Base-by-base conservation (phyloP, 1,140 invertebrate species). In the Notospermus geniculatus region DNA sequence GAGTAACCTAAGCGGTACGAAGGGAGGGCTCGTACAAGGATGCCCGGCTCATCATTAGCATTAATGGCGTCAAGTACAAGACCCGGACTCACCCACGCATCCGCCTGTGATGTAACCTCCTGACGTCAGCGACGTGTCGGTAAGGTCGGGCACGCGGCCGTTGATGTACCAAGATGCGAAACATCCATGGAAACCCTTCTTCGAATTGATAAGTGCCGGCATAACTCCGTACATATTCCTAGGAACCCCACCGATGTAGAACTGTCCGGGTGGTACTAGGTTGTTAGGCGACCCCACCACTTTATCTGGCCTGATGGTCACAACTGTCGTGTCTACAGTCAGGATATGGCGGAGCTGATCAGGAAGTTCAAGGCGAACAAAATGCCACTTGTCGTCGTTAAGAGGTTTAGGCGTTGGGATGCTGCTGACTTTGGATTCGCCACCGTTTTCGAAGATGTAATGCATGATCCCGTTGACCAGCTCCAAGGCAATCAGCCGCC, bases 331-430 rank as follows among this genome's bases (percentile, higher is more conserved):
- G 22, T 59, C 53, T 5, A 55, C 63, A 17, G n/a, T 19, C 9
- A 1, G 5, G 23, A 62, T 46, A 15, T 58, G 39, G 29, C 74
- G 71, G 68, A 88, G 87, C 76, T 88, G 87, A 74, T 97, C 94
- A 43, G 89, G 86, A 73, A 95, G 97, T 2, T 85, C 82, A 1
- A 98, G 85, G 58, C 88, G 85, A 0, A 96, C 90, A 5, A 87
- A 87, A 80, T 98, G 96, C 96, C 96, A 99, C n/a, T 88, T 78
- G 0, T 95, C 94, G 76, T 98, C 92, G 13, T 90, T 89, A 0
- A 97, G 85, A 1, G 88, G 60, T 4, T 53, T 29, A 29, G 43
- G 4, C 86, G 0, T 84, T 84, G 2, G 87, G 86, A 36, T 90
- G 84, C n/a, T 86, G 0, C 88, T 89, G 0, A 88, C 84, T n/a